Evolutionary conservation across 2,797 vertebrate genomes (phyloP), one percentile per base, ranked within the genome.

Genomic region (Peromyscus nudipes): DNA sequence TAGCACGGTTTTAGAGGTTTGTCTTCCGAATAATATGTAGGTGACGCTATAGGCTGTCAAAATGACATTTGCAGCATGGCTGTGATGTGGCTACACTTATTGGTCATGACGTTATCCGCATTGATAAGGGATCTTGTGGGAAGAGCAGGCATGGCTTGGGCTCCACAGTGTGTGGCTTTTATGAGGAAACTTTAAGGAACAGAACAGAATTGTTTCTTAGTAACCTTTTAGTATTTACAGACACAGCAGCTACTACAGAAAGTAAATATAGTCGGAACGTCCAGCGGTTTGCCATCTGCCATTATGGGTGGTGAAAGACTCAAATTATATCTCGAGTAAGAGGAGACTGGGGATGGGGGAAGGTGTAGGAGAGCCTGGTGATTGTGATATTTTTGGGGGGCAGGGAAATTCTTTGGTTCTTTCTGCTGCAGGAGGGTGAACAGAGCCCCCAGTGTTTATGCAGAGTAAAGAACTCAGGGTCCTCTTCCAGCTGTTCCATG

Each of bases 401-500:
- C 29, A 98, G 97, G 96, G 96, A 96, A 94, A 98, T 98, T 97
- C 96, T 93, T 92, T 57, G 43, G 92, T 97, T 97, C 92, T 49
- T 86, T 75, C 40, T 95, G 97, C 95, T 55, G 96, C 97, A 77
- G 92, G 95, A 98, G 98, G 96, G 97, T 79, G 84, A 98, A 97
- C 98, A 98, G 98, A 99, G 98, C 98, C 98, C 97, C 98, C 97
- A 97, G 98, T 98, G 99, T 98, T 98, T 98, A 84, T 23, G 69
- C 96, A 92, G 98, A 94, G 97, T 93, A 96, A 98, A 98, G 98
- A 99, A 98, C 97, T 98, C 97, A 67, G 98, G 97, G 98, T 98
- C 98, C 97, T 97, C 95, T 96, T 98, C 98, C 99, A 99, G 98
- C 98, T 98, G 98, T 98, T 99, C 98, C 96, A 49, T 92, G 98